Evolutionary conservation across 2,888 invertebrate species (phyloP).

Genomic region (Steinernema scapterisci): DNA sequence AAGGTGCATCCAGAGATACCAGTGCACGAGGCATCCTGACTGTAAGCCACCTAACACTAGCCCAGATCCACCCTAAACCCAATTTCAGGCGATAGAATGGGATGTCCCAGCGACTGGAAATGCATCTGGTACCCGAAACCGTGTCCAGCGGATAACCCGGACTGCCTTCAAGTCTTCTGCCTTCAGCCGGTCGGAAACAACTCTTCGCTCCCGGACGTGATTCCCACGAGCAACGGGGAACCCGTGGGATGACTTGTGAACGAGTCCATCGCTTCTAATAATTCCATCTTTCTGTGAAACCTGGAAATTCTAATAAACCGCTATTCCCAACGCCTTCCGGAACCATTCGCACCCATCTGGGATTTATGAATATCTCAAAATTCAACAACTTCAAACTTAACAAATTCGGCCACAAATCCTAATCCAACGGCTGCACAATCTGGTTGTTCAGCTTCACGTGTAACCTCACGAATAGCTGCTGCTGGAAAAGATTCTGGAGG

Average conservation of each 20-base stretch:
- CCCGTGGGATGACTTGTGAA: too few relatives aligned
- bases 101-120: background rate
- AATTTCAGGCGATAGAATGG: background rate
- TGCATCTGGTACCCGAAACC: background rate
- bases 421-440: background rate
- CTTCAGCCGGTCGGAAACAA: too few relatives aligned
- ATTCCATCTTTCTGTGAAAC: too few relatives aligned
- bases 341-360: too few relatives aligned
- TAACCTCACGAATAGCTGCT: conserved; percentile 48
- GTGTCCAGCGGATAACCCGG: too few relatives aligned
- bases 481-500: conserved; percentile 51
- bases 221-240: too few relatives aligned
- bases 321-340: too few relatives aligned
- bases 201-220: too few relatives aligned
- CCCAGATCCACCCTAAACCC: background rate
- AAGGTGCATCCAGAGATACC: background rate
- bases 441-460: conserved; percentile 46
- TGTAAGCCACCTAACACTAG: background rate
- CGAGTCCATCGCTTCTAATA: too few relatives aligned
- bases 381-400: background rate
- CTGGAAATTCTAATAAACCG: too few relatives aligned
- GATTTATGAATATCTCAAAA: too few relatives aligned
- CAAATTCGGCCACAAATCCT: background rate
- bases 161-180: too few relatives aligned
- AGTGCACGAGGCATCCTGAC: background rate